A percentile compares a stretch with the other conserved stretches of the same genome.
Evolutionary conservation across 2,113 vertebrate genomes (phyloP).

Genomic region (Serinus canaria): DNA sequence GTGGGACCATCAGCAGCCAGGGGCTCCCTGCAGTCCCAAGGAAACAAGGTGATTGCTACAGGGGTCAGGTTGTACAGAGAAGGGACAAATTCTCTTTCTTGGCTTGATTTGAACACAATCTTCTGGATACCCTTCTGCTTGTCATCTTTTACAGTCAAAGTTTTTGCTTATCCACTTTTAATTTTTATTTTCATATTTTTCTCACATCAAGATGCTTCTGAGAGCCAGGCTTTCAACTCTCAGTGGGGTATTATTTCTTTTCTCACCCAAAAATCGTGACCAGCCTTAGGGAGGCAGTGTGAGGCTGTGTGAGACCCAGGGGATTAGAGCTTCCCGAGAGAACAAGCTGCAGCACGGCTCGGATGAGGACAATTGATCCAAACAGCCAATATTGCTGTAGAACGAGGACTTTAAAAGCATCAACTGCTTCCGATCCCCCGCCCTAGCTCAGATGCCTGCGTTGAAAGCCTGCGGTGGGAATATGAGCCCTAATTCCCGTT

Average conservation of each 20-base stretch:
- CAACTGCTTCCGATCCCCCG: background rate
- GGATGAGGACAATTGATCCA: conserved; percentile 1
- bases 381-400: background rate
- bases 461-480: background rate
- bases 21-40: accelerated
- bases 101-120: background rate
- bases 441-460: background rate
- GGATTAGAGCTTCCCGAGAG: background rate
- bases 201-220: background rate
- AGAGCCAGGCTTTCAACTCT: background rate
- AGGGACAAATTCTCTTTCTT: background rate
- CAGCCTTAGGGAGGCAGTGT: background rate
- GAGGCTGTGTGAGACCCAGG: background rate
- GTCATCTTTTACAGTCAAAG: background rate
- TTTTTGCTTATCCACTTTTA: background rate
- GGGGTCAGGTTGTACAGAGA: background rate
- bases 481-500: background rate
- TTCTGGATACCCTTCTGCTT: background rate
- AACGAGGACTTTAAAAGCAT: background rate
- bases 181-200: background rate
- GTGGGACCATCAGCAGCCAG: background rate
- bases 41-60: accelerated
- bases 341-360: background rate
- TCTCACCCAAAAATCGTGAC: background rate
- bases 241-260: background rate